These are phyloP conservation scores for Conus ventricosus DNA, from an alignment of 1,140 invertebrate genomes.

Conservation along the genomic window DNA sequence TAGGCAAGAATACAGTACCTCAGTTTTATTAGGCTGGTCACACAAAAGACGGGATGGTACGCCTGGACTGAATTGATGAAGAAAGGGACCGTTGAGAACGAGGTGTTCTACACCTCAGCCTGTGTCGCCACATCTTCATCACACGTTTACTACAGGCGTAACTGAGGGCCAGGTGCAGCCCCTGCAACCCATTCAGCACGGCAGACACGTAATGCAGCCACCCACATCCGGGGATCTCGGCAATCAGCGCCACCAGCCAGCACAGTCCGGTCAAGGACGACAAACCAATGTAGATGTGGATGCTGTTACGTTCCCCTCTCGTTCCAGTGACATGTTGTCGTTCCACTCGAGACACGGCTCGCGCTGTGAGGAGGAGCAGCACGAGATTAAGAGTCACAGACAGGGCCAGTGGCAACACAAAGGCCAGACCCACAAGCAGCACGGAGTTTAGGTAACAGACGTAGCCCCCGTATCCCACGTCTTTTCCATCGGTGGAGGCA, in stretches of 20 bases:
- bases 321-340: slow-evolving; percentile 36
- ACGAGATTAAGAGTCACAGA: slow-evolving; percentile 48
- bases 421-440: slow-evolving; percentile 45
- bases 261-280: slow-evolving; percentile 54
- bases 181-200: slow-evolving; percentile 78
- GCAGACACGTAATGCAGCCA: slow-evolving; percentile 78
- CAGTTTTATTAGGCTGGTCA: neutral
- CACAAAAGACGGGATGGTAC: neutral
- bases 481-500: slow-evolving; percentile 16
- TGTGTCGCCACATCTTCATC: slow-evolving; percentile 32
- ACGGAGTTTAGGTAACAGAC: slow-evolving; percentile 52
- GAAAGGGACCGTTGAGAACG: neutral
- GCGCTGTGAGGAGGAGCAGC: slow-evolving; percentile 47
- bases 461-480: slow-evolving; percentile 50
- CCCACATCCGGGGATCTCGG: slow-evolving; percentile 42
- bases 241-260: slow-evolving; percentile 57
- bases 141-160: slow-evolving; percentile 54
- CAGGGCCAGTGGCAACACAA: slow-evolving; percentile 53
- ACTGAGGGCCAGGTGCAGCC: slow-evolving; percentile 79
- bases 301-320: slow-evolving; percentile 42
- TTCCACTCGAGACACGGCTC: slow-evolving; percentile 25
- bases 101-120: neutral
- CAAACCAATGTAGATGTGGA: slow-evolving; percentile 51
- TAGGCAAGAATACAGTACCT: no score
- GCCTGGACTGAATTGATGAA: neutral